phyloP scores from a whole-genome alignment of 2,888 invertebrate genomes.

The Anorthoa munda region DNA sequence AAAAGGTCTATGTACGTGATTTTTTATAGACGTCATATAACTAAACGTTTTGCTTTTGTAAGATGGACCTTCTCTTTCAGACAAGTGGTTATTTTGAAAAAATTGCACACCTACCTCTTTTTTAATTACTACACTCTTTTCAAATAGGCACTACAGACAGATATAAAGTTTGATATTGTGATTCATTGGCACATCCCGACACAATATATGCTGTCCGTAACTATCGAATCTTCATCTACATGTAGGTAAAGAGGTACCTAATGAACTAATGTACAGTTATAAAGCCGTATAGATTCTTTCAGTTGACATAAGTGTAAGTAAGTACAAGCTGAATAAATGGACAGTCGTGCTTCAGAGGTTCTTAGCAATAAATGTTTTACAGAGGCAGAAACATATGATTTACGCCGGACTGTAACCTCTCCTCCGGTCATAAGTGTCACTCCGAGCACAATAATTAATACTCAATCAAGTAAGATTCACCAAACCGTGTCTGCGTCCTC shows the following conservation, averaged over 20 bases:
- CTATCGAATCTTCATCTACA: neutral
- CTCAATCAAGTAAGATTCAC: slow-evolving; percentile 80
- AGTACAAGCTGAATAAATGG: neutral
- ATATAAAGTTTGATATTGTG: neutral
- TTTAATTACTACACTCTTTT: neutral
- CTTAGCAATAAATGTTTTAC: slow-evolving; percentile 71
- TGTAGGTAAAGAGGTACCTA: neutral
- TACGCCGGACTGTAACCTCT: slow-evolving; percentile 75
- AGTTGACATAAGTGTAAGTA: neutral
- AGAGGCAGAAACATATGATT: slow-evolving; percentile 78
- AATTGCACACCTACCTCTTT: neutral
- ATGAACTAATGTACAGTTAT: neutral
- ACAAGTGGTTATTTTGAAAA: neutral
- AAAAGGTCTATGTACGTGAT: no score
- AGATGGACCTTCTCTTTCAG: neutral
- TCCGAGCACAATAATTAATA: slow-evolving; percentile 72
- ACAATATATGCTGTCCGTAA: neutral
- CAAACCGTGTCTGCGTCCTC: slow-evolving; percentile 48
- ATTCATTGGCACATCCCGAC: neutral
- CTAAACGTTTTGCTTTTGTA: neutral
- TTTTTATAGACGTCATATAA: neutral
- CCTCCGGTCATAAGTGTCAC: slow-evolving; percentile 77
- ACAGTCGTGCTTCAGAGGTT: neutral
- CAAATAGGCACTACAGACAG: neutral
- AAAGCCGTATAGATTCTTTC: slow-evolving; percentile 3